Percentiles rank a stretch among this genome's conserved stretches.
Conservation (phyloP, 1,140 invertebrate genomes). For the Neodiprion lecontei region DNA sequence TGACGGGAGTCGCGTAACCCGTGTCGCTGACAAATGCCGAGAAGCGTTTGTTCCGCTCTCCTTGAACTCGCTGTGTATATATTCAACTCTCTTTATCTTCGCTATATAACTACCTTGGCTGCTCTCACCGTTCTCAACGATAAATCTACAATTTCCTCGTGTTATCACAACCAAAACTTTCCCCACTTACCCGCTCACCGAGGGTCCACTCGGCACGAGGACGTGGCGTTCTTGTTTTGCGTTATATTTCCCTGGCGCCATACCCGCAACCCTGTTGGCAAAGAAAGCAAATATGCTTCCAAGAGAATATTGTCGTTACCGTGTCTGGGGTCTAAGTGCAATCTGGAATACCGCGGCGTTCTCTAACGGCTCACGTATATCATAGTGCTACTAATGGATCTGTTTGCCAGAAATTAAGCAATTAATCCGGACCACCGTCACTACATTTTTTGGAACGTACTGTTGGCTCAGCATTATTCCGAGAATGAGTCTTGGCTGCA, state of each 20-base stretch:
- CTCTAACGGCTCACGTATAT: neutral
- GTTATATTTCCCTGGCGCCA: constrained; percentile 1
- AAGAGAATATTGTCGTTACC: neutral
- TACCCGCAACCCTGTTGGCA: constrained; percentile 4
- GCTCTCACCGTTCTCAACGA: neutral
- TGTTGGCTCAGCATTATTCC: no score
- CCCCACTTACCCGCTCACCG: neutral
- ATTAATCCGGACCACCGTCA: neutral
- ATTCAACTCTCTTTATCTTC: neutral
- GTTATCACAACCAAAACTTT: constrained; percentile 2
- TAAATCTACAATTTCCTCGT: neutral
- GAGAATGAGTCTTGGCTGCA: no score
- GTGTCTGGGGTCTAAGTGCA: constrained; percentile 3
- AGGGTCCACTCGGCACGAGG: no score
- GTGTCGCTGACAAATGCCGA: no score
- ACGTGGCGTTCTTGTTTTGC: neutral
- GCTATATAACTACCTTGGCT: neutral
- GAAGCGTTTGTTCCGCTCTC: no score
- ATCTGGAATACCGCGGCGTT: neutral
- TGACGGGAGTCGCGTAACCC: neutral
- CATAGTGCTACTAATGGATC: neutral
- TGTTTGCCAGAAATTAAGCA: constrained; percentile 3
- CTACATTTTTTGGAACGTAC: no score
- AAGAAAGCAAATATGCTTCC: neutral
- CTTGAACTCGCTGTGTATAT: neutral